Conservation (phyloP, 2,113 vertebrate species). For the Ascaphus truei region DNA sequence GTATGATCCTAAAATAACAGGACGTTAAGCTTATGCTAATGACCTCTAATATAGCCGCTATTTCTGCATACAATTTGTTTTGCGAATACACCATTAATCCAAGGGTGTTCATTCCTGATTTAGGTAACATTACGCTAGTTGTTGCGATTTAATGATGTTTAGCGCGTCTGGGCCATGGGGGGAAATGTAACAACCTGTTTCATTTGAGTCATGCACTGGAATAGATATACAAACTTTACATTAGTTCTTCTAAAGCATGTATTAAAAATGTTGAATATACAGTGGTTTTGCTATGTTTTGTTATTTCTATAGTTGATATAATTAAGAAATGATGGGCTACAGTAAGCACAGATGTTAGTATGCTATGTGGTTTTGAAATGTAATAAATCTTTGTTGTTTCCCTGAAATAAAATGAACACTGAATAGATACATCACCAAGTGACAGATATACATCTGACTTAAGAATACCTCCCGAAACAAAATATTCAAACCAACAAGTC, state of each 20-base stretch:
- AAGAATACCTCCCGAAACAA: constrained; percentile 19
- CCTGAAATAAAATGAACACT: constrained; percentile 22
- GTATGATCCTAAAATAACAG: too few relatives aligned
- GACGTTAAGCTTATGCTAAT: too few relatives aligned
- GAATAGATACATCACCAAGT: constrained; percentile 17
- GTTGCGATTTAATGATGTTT: too few relatives aligned
- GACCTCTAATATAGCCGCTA: too few relatives aligned
- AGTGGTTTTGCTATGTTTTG: constrained; percentile 25
- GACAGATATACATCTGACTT: constrained; percentile 23
- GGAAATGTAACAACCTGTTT: constrained; percentile 11
- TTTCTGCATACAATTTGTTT: too few relatives aligned
- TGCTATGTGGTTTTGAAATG: constrained; percentile 15
- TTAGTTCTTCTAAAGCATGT: not conserved
- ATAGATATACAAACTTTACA: constrained; percentile 3
- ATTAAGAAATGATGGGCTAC: constrained; percentile 23
- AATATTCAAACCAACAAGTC: constrained; percentile 13
- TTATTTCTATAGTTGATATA: constrained; percentile 26
- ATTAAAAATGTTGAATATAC: constrained; percentile 13
- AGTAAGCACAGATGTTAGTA: constrained; percentile 29
- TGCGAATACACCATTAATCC: too few relatives aligned
- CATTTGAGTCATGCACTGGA: not conserved
- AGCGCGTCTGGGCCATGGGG: too few relatives aligned
- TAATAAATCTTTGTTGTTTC: constrained; percentile 15
- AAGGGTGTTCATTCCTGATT: too few relatives aligned
- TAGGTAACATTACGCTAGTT: too few relatives aligned